These are phyloP conservation scores for Crotalus viridis DNA, from an alignment of 2,113 vertebrate species.

Conservation along the genomic window DNA sequence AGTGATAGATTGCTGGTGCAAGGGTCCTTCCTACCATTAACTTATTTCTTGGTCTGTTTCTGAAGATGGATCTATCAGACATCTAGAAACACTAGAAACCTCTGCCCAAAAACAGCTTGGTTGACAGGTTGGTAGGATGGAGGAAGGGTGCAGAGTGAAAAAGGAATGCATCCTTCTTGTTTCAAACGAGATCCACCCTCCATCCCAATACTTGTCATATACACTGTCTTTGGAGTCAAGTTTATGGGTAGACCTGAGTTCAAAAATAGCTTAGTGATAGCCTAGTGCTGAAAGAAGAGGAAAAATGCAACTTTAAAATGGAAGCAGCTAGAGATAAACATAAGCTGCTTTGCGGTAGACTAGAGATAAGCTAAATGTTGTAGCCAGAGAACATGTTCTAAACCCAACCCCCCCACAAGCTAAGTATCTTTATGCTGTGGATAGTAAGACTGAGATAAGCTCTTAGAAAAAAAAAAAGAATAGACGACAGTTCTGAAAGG, in stretches of 20 bases:
- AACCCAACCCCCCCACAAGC: not conserved
- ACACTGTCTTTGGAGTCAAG: not conserved
- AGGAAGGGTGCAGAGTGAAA: not conserved
- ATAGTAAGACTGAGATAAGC: not conserved
- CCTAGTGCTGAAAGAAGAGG: not conserved
- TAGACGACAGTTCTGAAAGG: not conserved
- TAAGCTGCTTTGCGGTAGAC: not conserved
- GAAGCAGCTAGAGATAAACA: not conserved
- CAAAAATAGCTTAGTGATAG: not conserved
- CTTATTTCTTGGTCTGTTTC: not conserved
- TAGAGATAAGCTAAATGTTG: not conserved
- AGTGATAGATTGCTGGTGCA: not conserved
- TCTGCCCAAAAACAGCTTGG: not conserved
- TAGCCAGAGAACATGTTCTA: not conserved
- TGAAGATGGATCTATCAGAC: not conserved
- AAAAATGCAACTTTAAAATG: not conserved
- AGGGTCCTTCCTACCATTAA: not conserved
- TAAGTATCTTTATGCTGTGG: not conserved
- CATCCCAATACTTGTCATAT: not conserved
- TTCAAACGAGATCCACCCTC: not conserved
- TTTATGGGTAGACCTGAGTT: not conserved
- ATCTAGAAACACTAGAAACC: not conserved
- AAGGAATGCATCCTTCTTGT: not conserved
- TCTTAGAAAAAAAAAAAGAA: not conserved
- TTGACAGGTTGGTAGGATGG: not conserved